phyloP scores from a whole-genome alignment of 1,140 invertebrate genomes.

The Carposina sasakii region DNA sequence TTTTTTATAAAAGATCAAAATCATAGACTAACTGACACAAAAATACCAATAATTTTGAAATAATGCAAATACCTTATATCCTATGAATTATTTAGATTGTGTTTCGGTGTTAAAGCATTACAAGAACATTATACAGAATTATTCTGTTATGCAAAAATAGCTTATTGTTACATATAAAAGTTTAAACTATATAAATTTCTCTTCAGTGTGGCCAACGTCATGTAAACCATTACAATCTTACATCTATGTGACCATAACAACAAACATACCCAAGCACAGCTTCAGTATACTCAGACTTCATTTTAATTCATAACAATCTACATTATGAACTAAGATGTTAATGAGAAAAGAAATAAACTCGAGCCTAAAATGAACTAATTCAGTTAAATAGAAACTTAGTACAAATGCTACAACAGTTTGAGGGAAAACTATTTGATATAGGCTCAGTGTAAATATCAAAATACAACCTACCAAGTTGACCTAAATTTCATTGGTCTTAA shows the following conservation, averaged over 20 bases:
- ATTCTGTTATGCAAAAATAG: conserved; percentile 19
- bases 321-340: too few species aligned
- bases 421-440: not conserved
- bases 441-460: too few species aligned
- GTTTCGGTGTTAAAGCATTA: conserved; percentile 17
- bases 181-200: conserved; percentile 4
- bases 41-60: conserved; percentile 37
- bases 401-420: conserved; percentile 7
- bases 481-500: too few species aligned
- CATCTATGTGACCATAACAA: conserved; percentile 37
- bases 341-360: conserved; percentile 28
- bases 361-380: conserved; percentile 53
- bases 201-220: not conserved
- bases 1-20: conserved; percentile 61
- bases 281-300: conserved; percentile 62
- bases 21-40: conserved; percentile 37
- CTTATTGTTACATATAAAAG: conserved; percentile 13
- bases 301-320: too few species aligned
- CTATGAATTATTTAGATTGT: too few species aligned
- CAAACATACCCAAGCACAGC: conserved; percentile 47
- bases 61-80: conserved; percentile 20
- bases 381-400: conserved; percentile 47
- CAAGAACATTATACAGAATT: conserved; percentile 26
- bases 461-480: too few species aligned
- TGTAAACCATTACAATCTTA: conserved; percentile 30